Conservation (phyloP, 2,113 vertebrate species). For the Sphaerodactylus townsendi region DNA sequence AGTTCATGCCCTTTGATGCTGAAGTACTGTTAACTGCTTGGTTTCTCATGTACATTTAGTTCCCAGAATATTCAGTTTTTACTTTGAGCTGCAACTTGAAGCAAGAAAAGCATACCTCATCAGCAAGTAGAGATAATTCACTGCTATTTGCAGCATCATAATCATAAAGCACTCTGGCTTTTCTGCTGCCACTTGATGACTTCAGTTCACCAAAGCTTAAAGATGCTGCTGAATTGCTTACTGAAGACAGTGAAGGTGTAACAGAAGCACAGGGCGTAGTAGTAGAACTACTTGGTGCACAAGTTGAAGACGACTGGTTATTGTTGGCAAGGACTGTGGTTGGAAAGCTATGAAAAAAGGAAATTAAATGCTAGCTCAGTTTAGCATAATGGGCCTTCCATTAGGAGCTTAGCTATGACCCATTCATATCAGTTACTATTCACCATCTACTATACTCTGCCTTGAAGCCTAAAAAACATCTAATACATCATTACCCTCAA, state of each 20-base stretch:
- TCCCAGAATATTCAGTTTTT: neutral
- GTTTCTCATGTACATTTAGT: neutral
- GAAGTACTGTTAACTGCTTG: neutral
- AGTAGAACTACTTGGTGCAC: constrained; percentile 79
- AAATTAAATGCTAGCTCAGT: neutral
- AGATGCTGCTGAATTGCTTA: constrained; percentile 73
- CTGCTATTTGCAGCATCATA: constrained; percentile 96
- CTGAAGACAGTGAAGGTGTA: constrained; percentile 79
- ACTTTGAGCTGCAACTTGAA: neutral
- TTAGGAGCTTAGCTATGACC: neutral
- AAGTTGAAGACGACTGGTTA: constrained; percentile 84
- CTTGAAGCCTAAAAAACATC: neutral
- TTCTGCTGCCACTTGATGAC: constrained; percentile 85
- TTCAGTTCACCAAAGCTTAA: constrained; percentile 86
- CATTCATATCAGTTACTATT: neutral
- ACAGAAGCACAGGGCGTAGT: constrained; percentile 74
- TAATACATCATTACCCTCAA: neutral
- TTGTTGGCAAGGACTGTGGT: constrained; percentile 91
- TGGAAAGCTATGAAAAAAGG: constrained; percentile 84
- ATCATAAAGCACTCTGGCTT: constrained; percentile 95
- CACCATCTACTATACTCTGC: neutral
- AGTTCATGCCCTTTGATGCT: neutral
- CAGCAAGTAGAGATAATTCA: constrained; percentile 94
- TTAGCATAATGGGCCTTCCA: neutral
- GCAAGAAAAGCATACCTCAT: constrained; percentile 82